Conservation (phyloP, 1,140 invertebrate species). For the Brachionus rubens region DNA sequence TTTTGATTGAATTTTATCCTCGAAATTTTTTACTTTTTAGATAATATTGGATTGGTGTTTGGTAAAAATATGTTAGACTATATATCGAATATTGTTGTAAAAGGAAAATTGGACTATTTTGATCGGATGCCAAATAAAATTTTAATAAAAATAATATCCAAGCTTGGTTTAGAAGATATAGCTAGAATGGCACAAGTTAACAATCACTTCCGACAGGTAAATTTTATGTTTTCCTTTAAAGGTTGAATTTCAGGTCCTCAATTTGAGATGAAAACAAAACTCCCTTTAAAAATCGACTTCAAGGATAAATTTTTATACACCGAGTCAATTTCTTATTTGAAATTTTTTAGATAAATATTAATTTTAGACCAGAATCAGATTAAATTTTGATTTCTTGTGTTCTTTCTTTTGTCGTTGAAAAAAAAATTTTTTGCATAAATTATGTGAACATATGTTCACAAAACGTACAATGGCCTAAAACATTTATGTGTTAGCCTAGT, state of each 20-base stretch:
- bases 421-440: too few species aligned
- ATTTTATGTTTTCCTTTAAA: not conserved
- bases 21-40: not conserved
- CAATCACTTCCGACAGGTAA: constrained; percentile 36
- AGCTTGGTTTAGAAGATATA: constrained; percentile 24
- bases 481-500: too few species aligned
- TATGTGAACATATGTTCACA: too few species aligned
- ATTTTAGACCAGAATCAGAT: too few species aligned
- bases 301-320: too few species aligned
- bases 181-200: constrained; percentile 20
- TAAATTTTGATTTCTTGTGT: too few species aligned
- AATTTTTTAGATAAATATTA: not conserved
- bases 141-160: not conserved
- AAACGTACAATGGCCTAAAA: too few species aligned
- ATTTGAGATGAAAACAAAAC: too few species aligned
- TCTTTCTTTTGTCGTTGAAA: too few species aligned
- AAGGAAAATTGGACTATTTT: constrained; percentile 20
- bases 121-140: constrained; percentile 4
- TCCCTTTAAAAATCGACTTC: too few species aligned
- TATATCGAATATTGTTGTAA: constrained; percentile 14
- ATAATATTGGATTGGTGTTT: constrained; percentile 2
- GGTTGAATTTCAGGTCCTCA: not conserved
- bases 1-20: not conserved
- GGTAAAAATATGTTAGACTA: not conserved
- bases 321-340: not conserved